Conservation (phyloP, 2,888 invertebrate species). For the Panzeria rudis region DNA sequence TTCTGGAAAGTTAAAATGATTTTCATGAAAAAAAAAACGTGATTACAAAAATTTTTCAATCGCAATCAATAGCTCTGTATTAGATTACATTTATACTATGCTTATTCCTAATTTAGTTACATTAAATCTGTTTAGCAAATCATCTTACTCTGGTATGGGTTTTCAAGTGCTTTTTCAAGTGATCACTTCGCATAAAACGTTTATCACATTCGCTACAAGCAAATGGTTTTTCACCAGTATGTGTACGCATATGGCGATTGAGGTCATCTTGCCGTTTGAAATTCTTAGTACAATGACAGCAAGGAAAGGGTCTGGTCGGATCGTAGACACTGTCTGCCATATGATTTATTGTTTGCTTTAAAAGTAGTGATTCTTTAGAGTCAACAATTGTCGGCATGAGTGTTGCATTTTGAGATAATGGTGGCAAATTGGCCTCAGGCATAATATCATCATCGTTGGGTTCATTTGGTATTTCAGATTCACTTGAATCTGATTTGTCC, state of each 20-base stretch:
- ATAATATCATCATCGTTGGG: slow-evolving; percentile 72
- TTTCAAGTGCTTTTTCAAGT: slow-evolving; percentile 81
- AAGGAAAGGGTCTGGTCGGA: slow-evolving; percentile 77
- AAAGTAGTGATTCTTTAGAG: slow-evolving; percentile 4
- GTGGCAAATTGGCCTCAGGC: slow-evolving; percentile 72
- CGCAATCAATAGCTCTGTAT: not conserved
- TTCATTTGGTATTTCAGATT: slow-evolving; percentile 41
- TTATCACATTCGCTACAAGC: slow-evolving; percentile 78
- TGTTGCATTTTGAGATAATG: slow-evolving; percentile 37
- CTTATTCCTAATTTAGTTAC: not conserved
- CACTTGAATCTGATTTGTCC: slow-evolving; percentile 7
- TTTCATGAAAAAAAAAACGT: too few relatives aligned
- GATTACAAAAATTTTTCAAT: not conserved
- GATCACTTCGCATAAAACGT: slow-evolving; percentile 80
- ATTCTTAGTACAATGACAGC: slow-evolving; percentile 78
- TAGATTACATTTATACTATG: not conserved
- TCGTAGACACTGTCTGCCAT: slow-evolving; percentile 66
- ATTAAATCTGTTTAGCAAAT: slow-evolving; percentile 46
- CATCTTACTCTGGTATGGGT: slow-evolving; percentile 77
- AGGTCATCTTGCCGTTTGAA: slow-evolving; percentile 82
- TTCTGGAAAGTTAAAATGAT: too few relatives aligned
- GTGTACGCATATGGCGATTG: slow-evolving; percentile 81
- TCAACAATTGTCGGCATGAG: not conserved
- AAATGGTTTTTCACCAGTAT: slow-evolving; percentile 81
- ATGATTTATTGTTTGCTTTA: not conserved